Percentiles rank a stretch among this genome's conserved stretches.
These are phyloP conservation scores for Peromyscus maniculatus DNA, from an alignment of 2,113 vertebrate species.

Conservation along the genomic window DNA sequence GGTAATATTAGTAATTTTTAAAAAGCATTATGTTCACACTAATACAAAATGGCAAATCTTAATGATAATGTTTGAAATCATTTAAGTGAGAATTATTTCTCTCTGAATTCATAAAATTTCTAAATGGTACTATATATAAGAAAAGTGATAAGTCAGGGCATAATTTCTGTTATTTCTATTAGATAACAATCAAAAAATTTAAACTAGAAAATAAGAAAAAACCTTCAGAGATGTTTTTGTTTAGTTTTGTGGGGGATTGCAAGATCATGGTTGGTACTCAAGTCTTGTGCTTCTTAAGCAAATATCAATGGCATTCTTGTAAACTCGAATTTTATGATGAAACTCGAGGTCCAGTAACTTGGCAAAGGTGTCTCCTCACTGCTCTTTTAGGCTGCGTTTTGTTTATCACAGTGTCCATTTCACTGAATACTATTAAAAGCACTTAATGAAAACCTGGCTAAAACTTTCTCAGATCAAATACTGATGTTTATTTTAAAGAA, in stretches of 20 bases:
- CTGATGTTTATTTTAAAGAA: slow-evolving; percentile 21
- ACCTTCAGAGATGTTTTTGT: neutral
- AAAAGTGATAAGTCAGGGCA: neutral
- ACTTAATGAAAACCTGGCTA: neutral
- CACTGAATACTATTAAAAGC: neutral
- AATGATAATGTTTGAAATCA: neutral
- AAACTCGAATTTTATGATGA: slow-evolving; percentile 39
- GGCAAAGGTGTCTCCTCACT: neutral
- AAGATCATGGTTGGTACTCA: neutral
- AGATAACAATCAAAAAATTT: neutral
- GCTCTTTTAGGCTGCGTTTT: neutral
- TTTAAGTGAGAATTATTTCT: neutral
- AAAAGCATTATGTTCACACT: neutral
- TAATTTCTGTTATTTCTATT: slow-evolving; percentile 20
- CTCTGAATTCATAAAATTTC: slow-evolving; percentile 1
- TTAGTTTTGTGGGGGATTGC: neutral
- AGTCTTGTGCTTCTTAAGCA: neutral
- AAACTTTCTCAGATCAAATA: slow-evolving; percentile 30
- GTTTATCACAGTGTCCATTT: neutral
- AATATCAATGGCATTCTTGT: neutral
- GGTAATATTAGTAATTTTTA: neutral
- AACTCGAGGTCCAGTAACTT: slow-evolving; percentile 28
- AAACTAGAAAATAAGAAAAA: neutral
- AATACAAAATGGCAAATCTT: neutral
- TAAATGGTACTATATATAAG: neutral